Conservation (phyloP, 2,797 vertebrate species). For the Hydrocynus forskahlii region DNA sequence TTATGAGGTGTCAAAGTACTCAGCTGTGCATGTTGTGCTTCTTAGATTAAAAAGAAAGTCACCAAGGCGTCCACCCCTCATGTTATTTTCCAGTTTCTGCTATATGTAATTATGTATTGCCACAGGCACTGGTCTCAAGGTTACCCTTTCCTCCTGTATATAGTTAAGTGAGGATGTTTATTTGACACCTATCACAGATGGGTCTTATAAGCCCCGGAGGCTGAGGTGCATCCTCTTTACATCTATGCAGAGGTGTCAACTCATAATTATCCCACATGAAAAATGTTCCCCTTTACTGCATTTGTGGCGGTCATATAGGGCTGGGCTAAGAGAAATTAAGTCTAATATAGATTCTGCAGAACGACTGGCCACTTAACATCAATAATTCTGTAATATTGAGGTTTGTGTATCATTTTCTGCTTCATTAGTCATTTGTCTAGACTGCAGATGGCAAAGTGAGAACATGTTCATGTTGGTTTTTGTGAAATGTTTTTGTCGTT, state of each 20-base stretch:
- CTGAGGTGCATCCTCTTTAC: background rate
- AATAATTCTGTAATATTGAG: no score
- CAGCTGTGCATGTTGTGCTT: background rate
- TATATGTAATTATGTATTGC: background rate
- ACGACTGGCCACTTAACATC: no score
- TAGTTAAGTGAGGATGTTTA: background rate
- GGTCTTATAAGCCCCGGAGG: background rate
- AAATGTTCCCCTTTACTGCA: no score
- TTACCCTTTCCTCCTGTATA: background rate
- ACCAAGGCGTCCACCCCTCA: background rate
- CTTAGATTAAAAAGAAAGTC: background rate
- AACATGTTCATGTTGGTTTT: no score
- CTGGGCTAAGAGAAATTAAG: no score
- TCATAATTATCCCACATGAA: no score
- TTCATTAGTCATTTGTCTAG: no score
- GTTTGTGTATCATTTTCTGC: no score
- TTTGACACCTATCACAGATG: background rate
- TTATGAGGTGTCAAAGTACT: constrained; percentile 2
- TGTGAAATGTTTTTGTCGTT: no score
- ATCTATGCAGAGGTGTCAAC: background rate
- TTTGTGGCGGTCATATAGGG: no score
- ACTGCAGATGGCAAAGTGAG: no score
- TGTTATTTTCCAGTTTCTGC: background rate
- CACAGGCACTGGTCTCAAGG: background rate
- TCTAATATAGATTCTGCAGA: no score